These are phyloP conservation scores for Clarias macrocephalus DNA, from an alignment of 2,113 vertebrate species.

Conservation along the genomic window DNA sequence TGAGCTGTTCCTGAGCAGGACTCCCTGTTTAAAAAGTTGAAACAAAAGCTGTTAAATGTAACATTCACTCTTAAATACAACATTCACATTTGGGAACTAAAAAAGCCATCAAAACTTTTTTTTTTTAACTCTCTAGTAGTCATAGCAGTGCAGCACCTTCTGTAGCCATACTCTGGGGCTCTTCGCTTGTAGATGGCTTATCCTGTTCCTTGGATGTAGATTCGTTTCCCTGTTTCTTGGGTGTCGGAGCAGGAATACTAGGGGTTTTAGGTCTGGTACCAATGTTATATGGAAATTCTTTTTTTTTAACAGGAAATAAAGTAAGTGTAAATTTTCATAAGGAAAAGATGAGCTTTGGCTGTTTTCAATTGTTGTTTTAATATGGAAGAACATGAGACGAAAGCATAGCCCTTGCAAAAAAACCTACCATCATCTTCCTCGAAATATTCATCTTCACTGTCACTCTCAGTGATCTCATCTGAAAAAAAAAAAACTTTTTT, in stretches of 20 bases:
- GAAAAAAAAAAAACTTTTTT: neutral
- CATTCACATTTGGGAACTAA: neutral
- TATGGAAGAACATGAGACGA: neutral
- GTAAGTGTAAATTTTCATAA: neutral
- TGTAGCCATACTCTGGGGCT: neutral
- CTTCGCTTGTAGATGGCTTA: neutral
- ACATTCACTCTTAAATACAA: neutral
- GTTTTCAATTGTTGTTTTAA: neutral
- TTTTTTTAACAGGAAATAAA: too few relatives aligned
- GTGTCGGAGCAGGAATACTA: neutral
- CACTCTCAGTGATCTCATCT: constrained; percentile 15
- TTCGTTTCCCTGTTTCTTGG: neutral
- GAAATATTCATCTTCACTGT: constrained; percentile 32
- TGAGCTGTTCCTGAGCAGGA: neutral
- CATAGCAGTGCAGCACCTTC: neutral
- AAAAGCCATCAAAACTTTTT: neutral
- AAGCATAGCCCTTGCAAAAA: neutral
- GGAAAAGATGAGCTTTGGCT: neutral
- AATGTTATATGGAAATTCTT: too few relatives aligned
- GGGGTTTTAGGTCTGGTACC: neutral
- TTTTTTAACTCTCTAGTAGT: neutral
- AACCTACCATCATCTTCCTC: constrained; percentile 13
- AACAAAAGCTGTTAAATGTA: neutral
- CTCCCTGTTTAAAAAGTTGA: neutral
- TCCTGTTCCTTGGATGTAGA: neutral